Base-by-base conservation (phyloP, 2,113 vertebrate genomes). In the Erpornis zantholeuca region DNA sequence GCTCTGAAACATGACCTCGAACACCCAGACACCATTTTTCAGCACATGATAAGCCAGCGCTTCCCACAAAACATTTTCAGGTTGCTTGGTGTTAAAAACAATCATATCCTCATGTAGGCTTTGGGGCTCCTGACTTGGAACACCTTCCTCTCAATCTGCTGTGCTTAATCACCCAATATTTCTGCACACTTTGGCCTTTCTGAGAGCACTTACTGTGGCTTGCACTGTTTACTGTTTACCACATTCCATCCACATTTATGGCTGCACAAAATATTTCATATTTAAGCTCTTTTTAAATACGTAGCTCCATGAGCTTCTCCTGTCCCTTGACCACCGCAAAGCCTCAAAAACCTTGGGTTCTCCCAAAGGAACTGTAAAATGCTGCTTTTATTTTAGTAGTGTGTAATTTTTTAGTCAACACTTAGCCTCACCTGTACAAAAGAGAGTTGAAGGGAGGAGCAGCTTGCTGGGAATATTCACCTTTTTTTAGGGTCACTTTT, bases 371-470 rank as follows among this genome's bases (percentile, higher is more conserved):
- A 78, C 38, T 2, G 29, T 27, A 44, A 79, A 50, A 16, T 36
- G 0, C 0, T 12, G 2, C 15, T 44, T 53, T 44, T 53, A 35
- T 79, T 54, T 3, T 5, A 40, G 33, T 18, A 12, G 2, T 71
- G 4, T 18, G 6, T 52, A 64, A 15, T 47, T 22, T 38, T 65
- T 53, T 47, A 69, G 12, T 33, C 18, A 60, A 60, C 33, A 23
- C 29, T 96, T 72, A 3, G 1, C 45, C 44, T 92, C 44, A 60
- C 28, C 42, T 66, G 31, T 49, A n/a, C 11, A 50, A 21, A 76
- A 61, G 20, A 53, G 20, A 42, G 7, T 17, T 42, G 57, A 90
- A 86, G 21, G 31, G 15, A 86, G 21, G 9, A 73, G 33, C 22
- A 75, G 2, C 53, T 76, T 78, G 25, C 23, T 61, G 45, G 44